phyloP scores from a whole-genome alignment of 1,140 invertebrate species.

The Acromyrmex heyeri region DNA sequence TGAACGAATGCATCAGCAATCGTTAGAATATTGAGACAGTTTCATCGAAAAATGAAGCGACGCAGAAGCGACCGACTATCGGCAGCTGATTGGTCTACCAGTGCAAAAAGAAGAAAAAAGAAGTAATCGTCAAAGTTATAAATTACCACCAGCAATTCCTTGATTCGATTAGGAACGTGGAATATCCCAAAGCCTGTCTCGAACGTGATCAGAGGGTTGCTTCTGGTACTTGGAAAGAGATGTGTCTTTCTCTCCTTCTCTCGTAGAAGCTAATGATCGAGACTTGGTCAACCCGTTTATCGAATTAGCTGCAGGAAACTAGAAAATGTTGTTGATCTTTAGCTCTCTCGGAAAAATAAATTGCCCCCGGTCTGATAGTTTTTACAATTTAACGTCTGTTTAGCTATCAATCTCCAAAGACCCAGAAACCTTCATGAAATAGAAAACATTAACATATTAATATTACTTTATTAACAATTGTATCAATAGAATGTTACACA shows the following conservation, averaged over 20 bases:
- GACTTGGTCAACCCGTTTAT: conserved; percentile 52
- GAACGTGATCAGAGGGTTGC: conserved; percentile 51
- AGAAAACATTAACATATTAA: background rate
- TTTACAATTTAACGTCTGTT: conserved; percentile 3
- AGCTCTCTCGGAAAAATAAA: conserved; percentile 33
- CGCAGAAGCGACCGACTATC: conserved; percentile 38
- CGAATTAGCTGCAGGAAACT: conserved; percentile 37
- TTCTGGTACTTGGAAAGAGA: background rate
- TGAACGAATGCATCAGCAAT: conserved; percentile 13
- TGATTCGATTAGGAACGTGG: conserved; percentile 62
- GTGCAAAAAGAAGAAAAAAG: conserved; percentile 13
- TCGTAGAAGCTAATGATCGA: conserved; percentile 48
- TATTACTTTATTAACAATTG: background rate
- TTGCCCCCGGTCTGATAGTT: background rate
- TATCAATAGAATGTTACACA: conserved; percentile 6
- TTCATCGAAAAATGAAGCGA: conserved; percentile 25
- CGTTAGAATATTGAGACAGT: conserved; percentile 58
- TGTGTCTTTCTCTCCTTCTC: conserved; percentile 3
- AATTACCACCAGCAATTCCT: conserved; percentile 60
- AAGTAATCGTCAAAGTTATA: conserved; percentile 45
- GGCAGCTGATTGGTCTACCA: conserved; percentile 40
- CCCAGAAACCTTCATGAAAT: background rate
- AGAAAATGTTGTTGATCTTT: conserved; percentile 20
- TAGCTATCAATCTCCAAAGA: background rate
- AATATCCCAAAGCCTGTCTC: conserved; percentile 41